Evolutionary conservation across 2,888 invertebrate species (phyloP).

Genomic region (Gnatocerus cornutus): DNA sequence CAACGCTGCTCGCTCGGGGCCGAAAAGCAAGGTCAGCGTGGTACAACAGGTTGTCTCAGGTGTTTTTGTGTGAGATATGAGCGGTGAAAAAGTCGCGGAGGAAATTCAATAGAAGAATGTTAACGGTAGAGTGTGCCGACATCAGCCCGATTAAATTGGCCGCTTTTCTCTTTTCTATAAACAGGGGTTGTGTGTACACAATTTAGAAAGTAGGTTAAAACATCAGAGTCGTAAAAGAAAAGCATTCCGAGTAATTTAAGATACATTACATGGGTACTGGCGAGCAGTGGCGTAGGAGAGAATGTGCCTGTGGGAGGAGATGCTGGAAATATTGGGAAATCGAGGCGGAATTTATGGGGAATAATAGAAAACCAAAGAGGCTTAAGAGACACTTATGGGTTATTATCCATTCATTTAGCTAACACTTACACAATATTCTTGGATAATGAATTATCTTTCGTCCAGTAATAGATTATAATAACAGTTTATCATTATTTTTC

Average conservation of each 20-base stretch:
- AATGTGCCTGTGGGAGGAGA: conserved; percentile 19
- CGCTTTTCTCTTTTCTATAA: conserved; percentile 27
- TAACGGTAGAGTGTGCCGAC: conserved; percentile 15
- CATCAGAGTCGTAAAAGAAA: conserved; percentile 27
- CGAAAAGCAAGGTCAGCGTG: conserved; percentile 57
- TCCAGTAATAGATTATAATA: conserved; percentile 15
- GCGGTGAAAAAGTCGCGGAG: conserved; percentile 10
- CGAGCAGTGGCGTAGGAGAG: conserved; percentile 26
- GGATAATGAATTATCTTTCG: conserved; percentile 18
- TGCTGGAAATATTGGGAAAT: conserved; percentile 1
- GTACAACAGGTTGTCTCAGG: conserved; percentile 53
- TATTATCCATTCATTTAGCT: conserved; percentile 1
- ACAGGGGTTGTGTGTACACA: conserved; percentile 30
- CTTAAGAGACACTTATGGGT: neutral
- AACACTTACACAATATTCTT: conserved; percentile 10
- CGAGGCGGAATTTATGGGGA: neutral
- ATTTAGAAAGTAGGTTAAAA: conserved; percentile 36
- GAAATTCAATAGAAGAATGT: conserved; percentile 23
- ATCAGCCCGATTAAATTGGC: conserved; percentile 4
- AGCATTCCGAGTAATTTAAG: conserved; percentile 33
- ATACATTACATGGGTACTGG: conserved; percentile 8
- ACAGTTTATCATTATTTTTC: conserved; percentile 13
- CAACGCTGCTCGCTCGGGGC: conserved; percentile 56
- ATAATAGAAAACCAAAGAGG: neutral
- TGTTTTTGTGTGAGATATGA: conserved; percentile 45